Conservation (phyloP, 2,113 vertebrate species). For the Nansenia antarctica region DNA sequence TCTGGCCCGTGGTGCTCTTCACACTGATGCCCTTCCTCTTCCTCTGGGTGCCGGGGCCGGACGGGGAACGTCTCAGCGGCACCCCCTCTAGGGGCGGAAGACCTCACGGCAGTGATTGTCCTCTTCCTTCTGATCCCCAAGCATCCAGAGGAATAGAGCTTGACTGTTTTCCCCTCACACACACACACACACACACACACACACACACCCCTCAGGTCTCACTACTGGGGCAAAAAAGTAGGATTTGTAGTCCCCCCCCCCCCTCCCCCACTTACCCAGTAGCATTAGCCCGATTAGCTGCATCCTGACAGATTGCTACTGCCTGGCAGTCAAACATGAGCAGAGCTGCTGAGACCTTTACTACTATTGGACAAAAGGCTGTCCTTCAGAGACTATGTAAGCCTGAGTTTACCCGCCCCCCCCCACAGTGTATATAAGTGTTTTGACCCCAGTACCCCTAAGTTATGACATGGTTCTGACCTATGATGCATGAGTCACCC, state of each 20-base stretch:
- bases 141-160: slow-evolving; percentile 41
- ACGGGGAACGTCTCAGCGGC: slow-evolving; percentile 37
- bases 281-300: slow-evolving; percentile 64
- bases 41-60: slow-evolving; percentile 25
- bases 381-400: no score
- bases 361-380: no score
- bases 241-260: slow-evolving; percentile 53
- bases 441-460: no score
- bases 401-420: no score
- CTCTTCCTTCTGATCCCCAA: slow-evolving; percentile 37
- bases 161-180: slow-evolving; percentile 34
- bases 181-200: slow-evolving; percentile 8
- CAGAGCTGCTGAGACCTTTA: slow-evolving; percentile 56
- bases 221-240: slow-evolving; percentile 37
- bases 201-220: slow-evolving; percentile 33
- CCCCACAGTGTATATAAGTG: no score
- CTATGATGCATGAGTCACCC: no score
- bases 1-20: slow-evolving; percentile 46
- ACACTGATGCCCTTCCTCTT: slow-evolving; percentile 54
- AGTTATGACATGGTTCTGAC: no score
- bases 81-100: slow-evolving; percentile 36
- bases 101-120: slow-evolving; percentile 49
- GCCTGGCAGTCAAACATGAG: slow-evolving; percentile 54
- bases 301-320: slow-evolving; percentile 59
- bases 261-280: slow-evolving; percentile 54